These are phyloP conservation scores for Mesorhabditis belari DNA, from an alignment of 2,888 invertebrate genomes.

Conservation along the genomic window DNA sequence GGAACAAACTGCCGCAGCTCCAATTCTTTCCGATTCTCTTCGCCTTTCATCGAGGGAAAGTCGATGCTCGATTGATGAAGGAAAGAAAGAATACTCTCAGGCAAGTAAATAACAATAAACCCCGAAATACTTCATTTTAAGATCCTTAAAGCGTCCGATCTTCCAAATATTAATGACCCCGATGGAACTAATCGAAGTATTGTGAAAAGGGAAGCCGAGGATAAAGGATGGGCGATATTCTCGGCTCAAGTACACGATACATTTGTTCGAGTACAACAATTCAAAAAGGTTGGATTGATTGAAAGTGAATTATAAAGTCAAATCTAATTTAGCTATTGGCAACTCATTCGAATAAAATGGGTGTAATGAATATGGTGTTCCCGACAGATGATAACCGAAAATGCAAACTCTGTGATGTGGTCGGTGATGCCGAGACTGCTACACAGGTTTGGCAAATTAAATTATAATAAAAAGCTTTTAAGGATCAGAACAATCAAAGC, in stretches of 20 bases:
- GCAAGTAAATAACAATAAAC: conserved; percentile 2
- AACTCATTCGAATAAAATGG: conserved; percentile 17
- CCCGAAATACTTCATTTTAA: too few species aligned
- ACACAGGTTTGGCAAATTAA: not conserved
- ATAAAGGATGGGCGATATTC: conserved; percentile 58
- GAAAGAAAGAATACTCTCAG: conserved; percentile 18
- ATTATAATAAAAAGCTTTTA: too few species aligned
- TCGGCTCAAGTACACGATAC: conserved; percentile 16
- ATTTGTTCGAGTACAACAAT: conserved; percentile 19
- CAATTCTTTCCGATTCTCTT: conserved; percentile 3
- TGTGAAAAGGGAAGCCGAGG: too few species aligned
- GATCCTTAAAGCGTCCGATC: conserved; percentile 18
- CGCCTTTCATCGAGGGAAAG: conserved; percentile 24
- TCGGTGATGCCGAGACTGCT: conserved; percentile 44
- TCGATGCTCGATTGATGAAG: conserved; percentile 28
- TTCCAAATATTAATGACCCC: conserved; percentile 10
- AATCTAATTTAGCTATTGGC: conserved; percentile 7
- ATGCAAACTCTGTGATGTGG: conserved; percentile 40
- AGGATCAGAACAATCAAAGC: too few species aligned
- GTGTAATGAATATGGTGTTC: conserved; percentile 12
- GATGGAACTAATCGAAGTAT: too few species aligned
- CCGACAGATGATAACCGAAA: conserved; percentile 28
- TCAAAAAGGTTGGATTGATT: conserved; percentile 15
- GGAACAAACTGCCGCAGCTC: not conserved
- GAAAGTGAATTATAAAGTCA: too few species aligned